A percentile compares a stretch with the other conserved stretches of the same genome.
These are phyloP conservation scores for Patella depressa DNA, from an alignment of 2,888 invertebrate species.

Conservation along the genomic window DNA sequence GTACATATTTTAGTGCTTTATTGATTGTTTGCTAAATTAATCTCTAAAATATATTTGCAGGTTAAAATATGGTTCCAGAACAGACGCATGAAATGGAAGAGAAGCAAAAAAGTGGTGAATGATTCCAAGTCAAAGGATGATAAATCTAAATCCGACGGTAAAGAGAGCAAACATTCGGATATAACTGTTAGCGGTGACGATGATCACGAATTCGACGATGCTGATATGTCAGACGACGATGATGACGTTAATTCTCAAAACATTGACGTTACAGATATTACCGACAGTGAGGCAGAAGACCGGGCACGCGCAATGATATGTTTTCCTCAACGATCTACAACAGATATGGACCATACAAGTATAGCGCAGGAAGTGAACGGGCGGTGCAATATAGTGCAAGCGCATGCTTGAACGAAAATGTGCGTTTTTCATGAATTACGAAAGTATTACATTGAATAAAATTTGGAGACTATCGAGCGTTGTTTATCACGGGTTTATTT, in stretches of 20 bases:
- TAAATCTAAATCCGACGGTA: constrained; percentile 1
- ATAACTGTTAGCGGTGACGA: background rate
- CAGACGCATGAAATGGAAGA: constrained; percentile 98
- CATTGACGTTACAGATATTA: constrained; percentile 25
- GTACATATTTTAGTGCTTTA: background rate
- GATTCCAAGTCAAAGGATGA: constrained; percentile 42
- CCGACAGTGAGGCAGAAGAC: constrained; percentile 14
- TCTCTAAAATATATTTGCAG: constrained; percentile 73
- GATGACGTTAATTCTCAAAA: constrained; percentile 23
- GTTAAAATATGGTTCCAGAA: constrained; percentile 99
- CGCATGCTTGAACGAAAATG: constrained; percentile 20
- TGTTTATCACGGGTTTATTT: no score
- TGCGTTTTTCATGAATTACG: no score
- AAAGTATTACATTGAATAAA: no score
- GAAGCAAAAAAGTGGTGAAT: constrained; percentile 93
- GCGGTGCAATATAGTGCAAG: constrained; percentile 21
- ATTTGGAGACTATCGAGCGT: no score
- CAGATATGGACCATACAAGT: constrained; percentile 17
- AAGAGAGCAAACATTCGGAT: background rate
- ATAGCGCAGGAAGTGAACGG: constrained; percentile 15
- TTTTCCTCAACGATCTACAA: constrained; percentile 17
- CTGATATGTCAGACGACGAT: constrained; percentile 6
- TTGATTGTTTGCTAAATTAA: no score
- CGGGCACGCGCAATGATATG: constrained; percentile 12
- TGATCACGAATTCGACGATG: constrained; percentile 6